A percentile compares a stretch with the other conserved stretches of the same genome.
Conservation (phyloP, 30 jellyfish, hydroid and myxozoan genomes). For the Aurelia aurita region DNA sequence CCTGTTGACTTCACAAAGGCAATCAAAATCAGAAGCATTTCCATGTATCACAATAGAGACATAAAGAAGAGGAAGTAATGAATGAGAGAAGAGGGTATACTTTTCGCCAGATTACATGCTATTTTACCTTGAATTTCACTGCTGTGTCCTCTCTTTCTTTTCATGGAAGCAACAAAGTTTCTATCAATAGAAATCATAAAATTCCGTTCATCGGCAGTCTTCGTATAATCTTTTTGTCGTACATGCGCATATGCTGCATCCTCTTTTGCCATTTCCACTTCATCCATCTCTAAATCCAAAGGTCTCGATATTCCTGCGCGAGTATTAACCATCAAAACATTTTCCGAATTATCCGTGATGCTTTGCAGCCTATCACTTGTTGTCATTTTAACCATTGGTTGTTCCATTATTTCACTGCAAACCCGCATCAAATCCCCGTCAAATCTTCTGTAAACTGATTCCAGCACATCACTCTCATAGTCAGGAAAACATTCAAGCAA, state of each 20-base stretch:
- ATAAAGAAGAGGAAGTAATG: too few relatives aligned
- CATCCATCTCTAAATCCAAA: background rate
- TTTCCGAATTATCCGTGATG: background rate
- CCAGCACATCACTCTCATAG: conserved; percentile 5
- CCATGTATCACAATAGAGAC: too few relatives aligned
- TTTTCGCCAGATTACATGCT: too few relatives aligned
- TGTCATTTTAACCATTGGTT: conserved; percentile 28
- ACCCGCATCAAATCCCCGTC: conserved; percentile 59
- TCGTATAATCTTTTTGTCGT: background rate
- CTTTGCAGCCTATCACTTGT: conserved; percentile 8
- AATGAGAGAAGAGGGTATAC: too few relatives aligned
- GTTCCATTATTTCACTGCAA: conserved; percentile 52
- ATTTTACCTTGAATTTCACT: background rate
- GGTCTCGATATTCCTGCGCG: background rate
- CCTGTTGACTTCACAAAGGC: too few relatives aligned
- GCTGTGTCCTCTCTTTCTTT: background rate
- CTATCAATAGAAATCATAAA: background rate
- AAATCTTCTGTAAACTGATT: conserved; percentile 29
- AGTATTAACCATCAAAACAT: background rate
- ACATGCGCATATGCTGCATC: too few relatives aligned
- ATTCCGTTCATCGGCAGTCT: background rate
- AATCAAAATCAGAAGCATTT: too few relatives aligned
- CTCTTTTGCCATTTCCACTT: background rate
- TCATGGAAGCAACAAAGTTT: background rate
- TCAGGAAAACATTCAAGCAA: conserved; percentile 73